Base-by-base conservation (phyloP, 2,113 vertebrate species). In the Odocoileus hemionus region DNA sequence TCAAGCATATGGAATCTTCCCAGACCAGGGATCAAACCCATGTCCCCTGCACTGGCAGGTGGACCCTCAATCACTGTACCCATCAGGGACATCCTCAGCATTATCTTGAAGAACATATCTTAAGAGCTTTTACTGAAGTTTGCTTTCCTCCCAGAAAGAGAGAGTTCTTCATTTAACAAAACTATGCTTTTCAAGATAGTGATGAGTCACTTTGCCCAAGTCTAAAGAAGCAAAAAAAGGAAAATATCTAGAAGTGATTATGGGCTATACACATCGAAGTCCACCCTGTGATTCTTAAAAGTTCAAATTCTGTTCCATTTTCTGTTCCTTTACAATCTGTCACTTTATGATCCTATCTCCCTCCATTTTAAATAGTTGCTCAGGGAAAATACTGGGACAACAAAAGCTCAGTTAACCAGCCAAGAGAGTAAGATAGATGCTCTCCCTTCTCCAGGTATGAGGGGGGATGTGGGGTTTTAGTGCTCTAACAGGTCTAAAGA, bases 51-150 rank as follows among this genome's bases (percentile, higher is more conserved):
- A 43, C 39, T 76, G 21, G 21, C 70, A 43, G 36, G 21, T 43
- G 21, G 23, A 76, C 70, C 3, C 11, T 26, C 70, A 7, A 23
- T 43, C 70, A 76, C 36, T 43, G 23, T 26, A 43, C 12, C 23
- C 23, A 76, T 26, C 70, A 43, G 23, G 36, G 36, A 76, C 0
- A 1, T 13, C 70, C 45, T 97, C 74, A 92, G 15, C 45, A 80
- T 58, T 84, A 79, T 82, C 64, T 90, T 89, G n/a, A 97, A 94
- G n/a, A 98, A 84, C 3, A 36, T 85, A 84, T 64, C 96, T 95
- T 58, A 95, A 95, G 74, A 97, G 2, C 14, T 87, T 58, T 97
- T 86, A 74, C 7, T 80, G 8, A 33, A 85, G 36, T 90, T 54
- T 92, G 4, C n/a, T 96, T 43, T 96, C 92, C 36, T 58, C 14